These are phyloP conservation scores for Macroteleia sp. DNA, from an alignment of 2,888 invertebrate genomes.

Conservation along the genomic window DNA sequence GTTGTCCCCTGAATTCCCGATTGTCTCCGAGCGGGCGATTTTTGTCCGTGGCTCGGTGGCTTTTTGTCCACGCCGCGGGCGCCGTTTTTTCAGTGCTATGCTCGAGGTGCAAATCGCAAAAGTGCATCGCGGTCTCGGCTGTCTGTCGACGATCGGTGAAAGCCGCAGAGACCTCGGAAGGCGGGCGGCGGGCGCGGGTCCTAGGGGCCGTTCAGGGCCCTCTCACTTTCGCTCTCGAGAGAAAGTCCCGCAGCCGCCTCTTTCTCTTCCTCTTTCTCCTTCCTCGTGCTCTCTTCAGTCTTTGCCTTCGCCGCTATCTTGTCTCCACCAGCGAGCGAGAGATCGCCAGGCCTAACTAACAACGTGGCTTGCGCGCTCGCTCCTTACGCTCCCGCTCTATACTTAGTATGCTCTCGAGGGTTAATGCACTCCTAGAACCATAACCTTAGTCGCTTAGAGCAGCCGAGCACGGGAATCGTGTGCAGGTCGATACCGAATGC, in stretches of 20 bases:
- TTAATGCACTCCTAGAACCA: slow-evolving; percentile 82
- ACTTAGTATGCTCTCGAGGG: slow-evolving; percentile 78
- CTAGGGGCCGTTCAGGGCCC: slow-evolving; percentile 70
- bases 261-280: slow-evolving; percentile 59
- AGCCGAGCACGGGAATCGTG: slow-evolving; percentile 63
- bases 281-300: slow-evolving; percentile 36
- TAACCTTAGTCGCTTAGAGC: slow-evolving; percentile 77
- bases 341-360: slow-evolving; percentile 60
- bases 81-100: background rate
- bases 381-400: slow-evolving; percentile 64
- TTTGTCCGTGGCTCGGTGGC: too few species aligned
- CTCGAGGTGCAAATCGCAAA: slow-evolving; percentile 42
- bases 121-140: slow-evolving; percentile 50
- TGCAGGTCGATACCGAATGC: slow-evolving; percentile 64
- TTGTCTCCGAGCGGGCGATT: too few species aligned
- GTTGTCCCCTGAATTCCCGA: too few species aligned
- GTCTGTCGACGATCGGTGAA: slow-evolving; percentile 58
- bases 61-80: slow-evolving; percentile 18
- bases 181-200: slow-evolving; percentile 57
- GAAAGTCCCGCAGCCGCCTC: slow-evolving; percentile 75
- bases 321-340: slow-evolving; percentile 41
- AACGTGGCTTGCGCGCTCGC: slow-evolving; percentile 59
- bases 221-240: slow-evolving; percentile 83
- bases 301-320: slow-evolving; percentile 1
- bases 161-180: slow-evolving; percentile 61